Evolutionary conservation across 2,797 vertebrate species (phyloP), one percentile per base, ranked within the genome.

Genomic region (Malurus splendens): DNA sequence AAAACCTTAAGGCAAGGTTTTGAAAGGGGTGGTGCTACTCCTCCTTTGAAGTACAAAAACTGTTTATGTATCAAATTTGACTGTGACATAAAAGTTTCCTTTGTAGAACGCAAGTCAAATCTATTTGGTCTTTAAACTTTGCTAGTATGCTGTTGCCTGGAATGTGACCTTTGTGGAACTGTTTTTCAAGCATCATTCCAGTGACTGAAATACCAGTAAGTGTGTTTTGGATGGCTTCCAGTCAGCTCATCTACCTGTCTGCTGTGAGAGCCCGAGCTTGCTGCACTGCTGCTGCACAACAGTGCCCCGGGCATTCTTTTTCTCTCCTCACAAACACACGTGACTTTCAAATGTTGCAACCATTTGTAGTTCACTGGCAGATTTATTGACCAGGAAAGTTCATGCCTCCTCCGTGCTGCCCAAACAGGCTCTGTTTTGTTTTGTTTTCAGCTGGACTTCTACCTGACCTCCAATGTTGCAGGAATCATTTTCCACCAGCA

Each of bases 401-500:
- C 87, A 62, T 68, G 72, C 55, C 61, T 90, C 22, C 27, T 72
- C 39, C 5, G 0, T 10, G 51, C 67, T 86, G 24, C 54, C 72
- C 65, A 76, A 71, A 90, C 33, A 71, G 85, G 28, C 39, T 86
- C 60, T 51, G 60, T 18, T 89, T 75, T 71, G 33, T 17, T 93
- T 73, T 76, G 32, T 1, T 93, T 89, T 90, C 7, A 89, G 60
- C 47, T 77, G 77, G 71, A 77, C 51, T 92, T 92, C 57, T 82
- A 89, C 74, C 61, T 94, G 92, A 94, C 95, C 95, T 95, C 89
- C 83, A 90, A 2, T 90, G 62, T 79, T 88, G 61, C 36, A 71
- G 39, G 78, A 93, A 93, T 82, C 78, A 93, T 95, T 95, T 91
- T 88, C 83, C 81, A 88, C 67, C 2, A 0, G 80, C 90, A 95